These are phyloP conservation scores for Trypoxylus dichotomus DNA, from an alignment of 1,140 invertebrate species.

Conservation along the genomic window DNA sequence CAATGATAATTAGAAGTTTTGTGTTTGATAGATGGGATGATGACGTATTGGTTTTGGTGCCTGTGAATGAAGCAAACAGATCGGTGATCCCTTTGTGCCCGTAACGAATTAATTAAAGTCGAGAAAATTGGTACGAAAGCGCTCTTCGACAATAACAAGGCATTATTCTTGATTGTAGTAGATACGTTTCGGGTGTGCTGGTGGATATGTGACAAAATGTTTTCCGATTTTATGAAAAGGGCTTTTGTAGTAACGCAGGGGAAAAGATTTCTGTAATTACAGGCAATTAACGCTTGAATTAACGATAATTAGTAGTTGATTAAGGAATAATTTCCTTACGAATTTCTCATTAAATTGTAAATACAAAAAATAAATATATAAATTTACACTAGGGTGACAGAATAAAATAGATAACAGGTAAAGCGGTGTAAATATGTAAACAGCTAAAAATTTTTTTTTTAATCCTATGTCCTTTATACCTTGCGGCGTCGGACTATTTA, in stretches of 20 bases:
- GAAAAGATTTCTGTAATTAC: neutral
- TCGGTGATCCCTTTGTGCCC: neutral
- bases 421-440: too few relatives aligned
- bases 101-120: constrained; percentile 13
- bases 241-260: neutral
- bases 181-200: neutral
- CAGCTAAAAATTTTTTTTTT: too few relatives aligned
- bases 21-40: neutral
- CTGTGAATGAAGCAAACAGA: constrained; percentile 7
- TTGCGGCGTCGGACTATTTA: too few relatives aligned
- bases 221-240: neutral
- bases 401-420: too few relatives aligned
- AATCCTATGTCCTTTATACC: too few relatives aligned
- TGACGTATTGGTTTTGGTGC: neutral
- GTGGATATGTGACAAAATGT: neutral
- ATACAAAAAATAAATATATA: too few relatives aligned
- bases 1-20: neutral
- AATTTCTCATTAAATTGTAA: neutral
- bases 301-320: neutral
- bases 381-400: too few relatives aligned
- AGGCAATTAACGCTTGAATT: neutral
- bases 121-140: constrained; percentile 16
- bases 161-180: neutral
- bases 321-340: neutral
- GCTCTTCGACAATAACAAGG: neutral